Evolutionary conservation across 2,888 invertebrate genomes (phyloP), one percentile per base, ranked within the genome.

Genomic region (Gastracanthus pulcherrimus): DNA sequence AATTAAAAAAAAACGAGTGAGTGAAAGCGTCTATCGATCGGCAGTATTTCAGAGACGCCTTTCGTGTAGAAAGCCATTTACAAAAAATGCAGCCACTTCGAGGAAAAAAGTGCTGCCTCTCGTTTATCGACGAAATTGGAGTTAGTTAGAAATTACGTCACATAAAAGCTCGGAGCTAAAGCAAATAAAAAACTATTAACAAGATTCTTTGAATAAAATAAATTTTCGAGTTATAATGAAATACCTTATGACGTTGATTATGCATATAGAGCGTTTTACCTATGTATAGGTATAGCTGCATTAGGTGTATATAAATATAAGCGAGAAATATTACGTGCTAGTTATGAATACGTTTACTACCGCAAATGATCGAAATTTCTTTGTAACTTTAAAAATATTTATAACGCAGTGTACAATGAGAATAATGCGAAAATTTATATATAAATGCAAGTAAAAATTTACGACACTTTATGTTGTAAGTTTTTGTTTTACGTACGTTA

Each of bases 11-110:
- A 48, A 34, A 71, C 48, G n/a, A 23, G 16, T 31, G 13, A 78
- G 78, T 64, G 78, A 78, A 78, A 78, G 78, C 34, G 41, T 13
- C 13, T 41, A 55, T 71, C 23, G 70, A 71, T 62, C n/a, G 19
- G 11, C 26, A 23, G 51, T 38, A 55, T 55, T 55, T 64, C 48
- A 71, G 51, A 45, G 64, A 66, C 29, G 13, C 29, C 41, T 48
- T 19, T 38, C 38, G 26, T 29, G 51, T 23, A 45, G 74, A 74
- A 74, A 74, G 74, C 45, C 31, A 16, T 62, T 74, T 60, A 71
- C 34, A 36, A 71, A 62, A 62, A 34, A 34, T 62, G n/a, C 36
- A 62, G 34, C 31, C 19, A 34, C 62, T 60, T 2, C 9, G 62
- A 16, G 78, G 74, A 29, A 76, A 48, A 60, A 72, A 51, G 13